Percentiles rank a stretch among this genome's conserved stretches.
Conservation (phyloP, 2,888 invertebrate genomes). For the Lamproptera curius region DNA sequence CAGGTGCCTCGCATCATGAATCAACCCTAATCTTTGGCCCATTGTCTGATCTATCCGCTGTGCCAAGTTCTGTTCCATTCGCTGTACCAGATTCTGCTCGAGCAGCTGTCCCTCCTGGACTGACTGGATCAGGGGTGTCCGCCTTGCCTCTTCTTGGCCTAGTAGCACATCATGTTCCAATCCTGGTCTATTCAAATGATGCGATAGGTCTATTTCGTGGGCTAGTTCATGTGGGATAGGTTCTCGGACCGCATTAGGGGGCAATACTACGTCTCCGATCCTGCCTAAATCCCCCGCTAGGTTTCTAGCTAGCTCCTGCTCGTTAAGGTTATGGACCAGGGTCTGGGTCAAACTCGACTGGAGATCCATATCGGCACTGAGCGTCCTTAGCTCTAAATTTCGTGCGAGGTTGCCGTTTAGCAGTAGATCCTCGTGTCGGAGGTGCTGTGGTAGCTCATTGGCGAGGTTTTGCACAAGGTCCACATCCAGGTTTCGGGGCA, state of each 20-base stretch:
- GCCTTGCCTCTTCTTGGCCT: conserved; percentile 28
- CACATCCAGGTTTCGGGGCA: conserved; percentile 48
- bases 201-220: conserved; percentile 46
- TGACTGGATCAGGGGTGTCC: conserved; percentile 26
- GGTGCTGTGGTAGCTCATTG: conserved; percentile 44
- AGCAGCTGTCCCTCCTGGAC: conserved; percentile 31
- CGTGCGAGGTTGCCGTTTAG: conserved; percentile 34
- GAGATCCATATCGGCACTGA: conserved; percentile 43
- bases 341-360: conserved; percentile 44
- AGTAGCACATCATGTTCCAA: conserved; percentile 36
- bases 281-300: conserved; percentile 23
- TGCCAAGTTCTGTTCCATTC: conserved; percentile 36
- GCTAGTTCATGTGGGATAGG: conserved; percentile 43
- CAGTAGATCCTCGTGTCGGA: conserved; percentile 36
- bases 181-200: conserved; percentile 46
- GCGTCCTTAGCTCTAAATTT: conserved; percentile 40
- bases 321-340: conserved; percentile 46
- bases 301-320: conserved; percentile 41
- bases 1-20: conserved; percentile 34
- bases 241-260: conserved; percentile 33
- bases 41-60: conserved; percentile 30
- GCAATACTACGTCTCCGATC: conserved; percentile 35
- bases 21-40: conserved; percentile 28
- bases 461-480: conserved; percentile 48
- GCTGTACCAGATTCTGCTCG: conserved; percentile 35